Percentiles rank a stretch among this genome's conserved stretches.
Evolutionary conservation across 2,113 vertebrate species (phyloP).

Genomic region (Lycaon pictus): DNA sequence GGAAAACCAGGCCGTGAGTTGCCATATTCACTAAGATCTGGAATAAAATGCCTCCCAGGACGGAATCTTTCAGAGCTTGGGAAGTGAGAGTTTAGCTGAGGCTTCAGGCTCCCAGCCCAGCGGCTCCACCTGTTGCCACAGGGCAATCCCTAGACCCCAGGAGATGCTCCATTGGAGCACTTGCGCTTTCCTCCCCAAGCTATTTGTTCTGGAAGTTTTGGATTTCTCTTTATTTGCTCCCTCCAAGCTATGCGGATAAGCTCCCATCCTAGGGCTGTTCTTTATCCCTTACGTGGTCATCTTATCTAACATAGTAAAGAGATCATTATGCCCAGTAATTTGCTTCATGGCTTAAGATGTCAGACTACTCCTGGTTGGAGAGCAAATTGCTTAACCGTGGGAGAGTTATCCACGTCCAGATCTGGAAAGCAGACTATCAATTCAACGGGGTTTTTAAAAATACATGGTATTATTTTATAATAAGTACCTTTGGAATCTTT

Average conservation of each 20-base stretch:
- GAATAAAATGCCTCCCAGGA: neutral
- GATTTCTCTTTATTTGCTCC: neutral
- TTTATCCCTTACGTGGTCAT: neutral
- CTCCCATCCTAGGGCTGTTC: neutral
- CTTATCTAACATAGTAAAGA: neutral
- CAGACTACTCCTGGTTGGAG: neutral
- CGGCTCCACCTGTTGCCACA: too few species aligned
- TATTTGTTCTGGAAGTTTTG: neutral
- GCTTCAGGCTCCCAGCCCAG: neutral
- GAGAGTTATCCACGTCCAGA: neutral
- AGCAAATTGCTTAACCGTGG: neutral
- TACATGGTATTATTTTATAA: neutral
- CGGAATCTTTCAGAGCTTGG: neutral
- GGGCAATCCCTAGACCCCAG: neutral
- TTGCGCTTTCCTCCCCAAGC: neutral
- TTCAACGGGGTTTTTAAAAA: neutral
- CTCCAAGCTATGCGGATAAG: neutral
- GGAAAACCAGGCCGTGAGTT: neutral
- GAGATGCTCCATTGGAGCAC: too few species aligned
- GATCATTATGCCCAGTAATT: neutral
- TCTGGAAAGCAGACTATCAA: neutral
- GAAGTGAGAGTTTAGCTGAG: neutral
- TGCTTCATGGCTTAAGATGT: neutral
- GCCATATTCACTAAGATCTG: neutral
- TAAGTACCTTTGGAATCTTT: neutral